phyloP scores from a whole-genome alignment of 2,888 invertebrate genomes.

The Bursaphelenchus okinawaensis region DNA sequence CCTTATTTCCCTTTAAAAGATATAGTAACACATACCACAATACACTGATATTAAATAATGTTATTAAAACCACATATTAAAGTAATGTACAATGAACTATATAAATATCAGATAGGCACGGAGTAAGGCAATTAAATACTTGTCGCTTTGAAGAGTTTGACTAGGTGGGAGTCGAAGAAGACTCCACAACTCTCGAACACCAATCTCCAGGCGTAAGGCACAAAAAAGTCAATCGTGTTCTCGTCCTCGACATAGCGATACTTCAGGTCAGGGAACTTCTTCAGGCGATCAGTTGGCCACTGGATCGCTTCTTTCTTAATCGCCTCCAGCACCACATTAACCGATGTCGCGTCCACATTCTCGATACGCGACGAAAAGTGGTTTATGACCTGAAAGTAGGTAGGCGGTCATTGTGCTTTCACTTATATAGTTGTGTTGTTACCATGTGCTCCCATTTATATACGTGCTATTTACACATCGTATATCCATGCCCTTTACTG shows the following conservation, averaged over 20 bases:
- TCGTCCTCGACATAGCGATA: conserved; percentile 99
- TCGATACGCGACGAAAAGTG: conserved; percentile 69
- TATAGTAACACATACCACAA: too few species aligned
- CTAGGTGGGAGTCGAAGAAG: conserved; percentile 22
- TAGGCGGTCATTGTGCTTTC: too few species aligned
- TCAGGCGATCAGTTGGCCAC: conserved; percentile 86
- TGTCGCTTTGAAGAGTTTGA: conserved; percentile 27
- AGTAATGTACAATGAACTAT: not conserved
- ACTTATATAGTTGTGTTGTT: too few species aligned
- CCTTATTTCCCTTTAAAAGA: too few species aligned
- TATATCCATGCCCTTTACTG: not conserved
- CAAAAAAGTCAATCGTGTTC: conserved; percentile 95
- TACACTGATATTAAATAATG: too few species aligned
- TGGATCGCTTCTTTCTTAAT: conserved; percentile 84
- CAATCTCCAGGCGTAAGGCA: conserved; percentile 95
- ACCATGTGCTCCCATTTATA: not conserved
- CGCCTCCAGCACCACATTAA: conserved; percentile 75
- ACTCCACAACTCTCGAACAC: conserved; percentile 61
- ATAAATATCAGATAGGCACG: too few species aligned
- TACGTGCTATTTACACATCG: not conserved
- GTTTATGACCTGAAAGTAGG: conserved; percentile 66
- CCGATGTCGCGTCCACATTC: conserved; percentile 69
- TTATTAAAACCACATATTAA: not conserved
- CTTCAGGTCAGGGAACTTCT: conserved; percentile 97
- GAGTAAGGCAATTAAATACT: conserved; percentile 7